Percentiles rank a stretch among this genome's conserved stretches.
Conservation (phyloP, 2,888 invertebrate genomes). For the Drosophila nr. medialis region DNA sequence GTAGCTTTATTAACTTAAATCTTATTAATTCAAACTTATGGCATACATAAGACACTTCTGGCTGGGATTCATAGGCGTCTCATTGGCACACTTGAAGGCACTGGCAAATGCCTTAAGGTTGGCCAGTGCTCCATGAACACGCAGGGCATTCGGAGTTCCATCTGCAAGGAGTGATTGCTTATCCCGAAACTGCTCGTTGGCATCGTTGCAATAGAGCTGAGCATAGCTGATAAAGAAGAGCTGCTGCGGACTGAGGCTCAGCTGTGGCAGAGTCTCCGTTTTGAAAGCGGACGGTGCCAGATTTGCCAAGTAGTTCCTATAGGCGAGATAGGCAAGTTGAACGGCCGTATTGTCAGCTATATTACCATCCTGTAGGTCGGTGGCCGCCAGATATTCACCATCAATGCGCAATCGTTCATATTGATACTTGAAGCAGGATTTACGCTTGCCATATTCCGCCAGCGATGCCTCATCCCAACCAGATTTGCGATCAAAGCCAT, state of each 20-base stretch:
- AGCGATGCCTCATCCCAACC: slow-evolving; percentile 75
- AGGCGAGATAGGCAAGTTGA: slow-evolving; percentile 80
- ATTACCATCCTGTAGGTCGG: slow-evolving; percentile 77
- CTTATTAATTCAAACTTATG: slow-evolving; percentile 12
- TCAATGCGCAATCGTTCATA: slow-evolving; percentile 74
- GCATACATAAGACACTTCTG: slow-evolving; percentile 78
- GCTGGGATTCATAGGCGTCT: slow-evolving; percentile 69
- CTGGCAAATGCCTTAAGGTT: slow-evolving; percentile 75
- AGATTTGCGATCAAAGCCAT: slow-evolving; percentile 72
- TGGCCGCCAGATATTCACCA: slow-evolving; percentile 71
- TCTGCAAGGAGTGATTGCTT: slow-evolving; percentile 69
- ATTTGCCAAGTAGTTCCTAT: slow-evolving; percentile 65
- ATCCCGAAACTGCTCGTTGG: slow-evolving; percentile 70
- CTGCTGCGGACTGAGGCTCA: slow-evolving; percentile 72
- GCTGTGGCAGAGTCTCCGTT: slow-evolving; percentile 72
- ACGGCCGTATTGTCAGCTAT: slow-evolving; percentile 83
- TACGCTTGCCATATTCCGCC: slow-evolving; percentile 64
- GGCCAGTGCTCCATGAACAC: slow-evolving; percentile 77
- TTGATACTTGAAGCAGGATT: slow-evolving; percentile 77
- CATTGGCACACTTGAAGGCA: slow-evolving; percentile 70
- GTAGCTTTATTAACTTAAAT: slow-evolving; percentile 10
- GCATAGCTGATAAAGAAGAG: slow-evolving; percentile 82
- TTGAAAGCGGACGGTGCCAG: slow-evolving; percentile 37
- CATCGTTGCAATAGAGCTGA: slow-evolving; percentile 80
- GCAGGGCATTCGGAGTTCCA: slow-evolving; percentile 69